phyloP scores from a whole-genome alignment of 2,888 invertebrate genomes.

The Clusia tigrina region DNA sequence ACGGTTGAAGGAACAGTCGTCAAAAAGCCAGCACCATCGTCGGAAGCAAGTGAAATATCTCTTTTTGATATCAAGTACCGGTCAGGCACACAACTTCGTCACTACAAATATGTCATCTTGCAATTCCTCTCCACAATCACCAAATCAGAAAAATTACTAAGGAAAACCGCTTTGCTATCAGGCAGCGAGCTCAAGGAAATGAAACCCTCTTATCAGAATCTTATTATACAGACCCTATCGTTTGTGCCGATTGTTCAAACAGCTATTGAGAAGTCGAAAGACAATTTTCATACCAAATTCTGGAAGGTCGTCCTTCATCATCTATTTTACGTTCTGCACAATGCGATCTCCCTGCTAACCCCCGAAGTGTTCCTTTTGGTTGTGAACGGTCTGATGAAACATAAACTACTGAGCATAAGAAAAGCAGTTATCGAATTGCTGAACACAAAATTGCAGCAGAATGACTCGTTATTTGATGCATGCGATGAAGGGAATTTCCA shows the following conservation, averaged over 20 bases:
- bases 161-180: conserved; percentile 69
- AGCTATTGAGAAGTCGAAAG: conserved; percentile 70
- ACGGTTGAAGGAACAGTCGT: conserved; percentile 57
- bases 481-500: conserved; percentile 67
- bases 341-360: conserved; percentile 80
- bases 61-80: conserved; percentile 73
- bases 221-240: conserved; percentile 74
- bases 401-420: conserved; percentile 75
- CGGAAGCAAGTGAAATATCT: conserved; percentile 38
- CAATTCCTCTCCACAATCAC: conserved; percentile 77
- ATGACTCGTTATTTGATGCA: conserved; percentile 69
- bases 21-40: neutral
- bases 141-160: conserved; percentile 74
- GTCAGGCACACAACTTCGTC: conserved; percentile 78
- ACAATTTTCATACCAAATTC: conserved; percentile 72
- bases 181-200: conserved; percentile 66
- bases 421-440: conserved; percentile 86
- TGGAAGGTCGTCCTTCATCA: conserved; percentile 84
- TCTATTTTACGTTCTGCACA: conserved; percentile 81
- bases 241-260: conserved; percentile 74
- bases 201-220: conserved; percentile 72
- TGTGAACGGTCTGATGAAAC: conserved; percentile 75
- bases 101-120: conserved; percentile 83
- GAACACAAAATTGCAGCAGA: conserved; percentile 79
- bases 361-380: conserved; percentile 82